These are phyloP conservation scores for Monopis laevigella DNA, from an alignment of 2,888 invertebrate genomes.

Conservation along the genomic window DNA sequence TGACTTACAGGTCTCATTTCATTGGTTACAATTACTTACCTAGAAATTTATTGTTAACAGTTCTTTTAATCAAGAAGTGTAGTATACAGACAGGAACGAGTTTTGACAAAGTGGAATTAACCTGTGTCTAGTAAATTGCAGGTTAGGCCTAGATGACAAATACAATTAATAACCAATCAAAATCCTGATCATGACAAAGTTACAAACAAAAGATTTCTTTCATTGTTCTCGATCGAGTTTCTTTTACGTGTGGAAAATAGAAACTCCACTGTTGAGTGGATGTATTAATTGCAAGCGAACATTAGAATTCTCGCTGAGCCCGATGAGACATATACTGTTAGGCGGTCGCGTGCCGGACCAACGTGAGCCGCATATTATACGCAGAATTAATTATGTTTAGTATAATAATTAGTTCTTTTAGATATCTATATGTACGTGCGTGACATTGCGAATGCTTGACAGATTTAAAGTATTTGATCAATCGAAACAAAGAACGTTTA, in stretches of 20 bases:
- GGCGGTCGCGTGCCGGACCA: constrained; percentile 44
- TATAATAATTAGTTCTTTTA: constrained; percentile 12
- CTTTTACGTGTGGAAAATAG: constrained; percentile 68
- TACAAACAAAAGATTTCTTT: constrained; percentile 5
- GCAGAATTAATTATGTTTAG: constrained; percentile 15
- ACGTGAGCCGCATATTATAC: constrained; percentile 46
- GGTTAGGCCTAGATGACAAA: background rate
- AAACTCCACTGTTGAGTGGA: constrained; percentile 65
- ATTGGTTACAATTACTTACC: too few relatives aligned
- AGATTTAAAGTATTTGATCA: constrained; percentile 9
- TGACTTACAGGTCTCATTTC: too few relatives aligned
- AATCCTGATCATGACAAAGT: background rate
- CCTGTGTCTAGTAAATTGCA: background rate
- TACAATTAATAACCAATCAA: background rate
- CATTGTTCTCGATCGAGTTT: constrained; percentile 34
- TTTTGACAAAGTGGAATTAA: background rate
- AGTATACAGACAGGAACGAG: too few relatives aligned
- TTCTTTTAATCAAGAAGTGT: too few relatives aligned
- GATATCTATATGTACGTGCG: constrained; percentile 12
- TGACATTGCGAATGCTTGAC: constrained; percentile 14
- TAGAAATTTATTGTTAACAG: background rate
- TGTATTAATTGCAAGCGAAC: constrained; percentile 56
- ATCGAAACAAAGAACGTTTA: constrained; percentile 4
- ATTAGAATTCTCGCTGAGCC: constrained; percentile 58
- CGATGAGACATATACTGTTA: constrained; percentile 55